These are phyloP conservation scores for Watsonalla binaria DNA, from an alignment of 2,888 invertebrate species.

Conservation along the genomic window DNA sequence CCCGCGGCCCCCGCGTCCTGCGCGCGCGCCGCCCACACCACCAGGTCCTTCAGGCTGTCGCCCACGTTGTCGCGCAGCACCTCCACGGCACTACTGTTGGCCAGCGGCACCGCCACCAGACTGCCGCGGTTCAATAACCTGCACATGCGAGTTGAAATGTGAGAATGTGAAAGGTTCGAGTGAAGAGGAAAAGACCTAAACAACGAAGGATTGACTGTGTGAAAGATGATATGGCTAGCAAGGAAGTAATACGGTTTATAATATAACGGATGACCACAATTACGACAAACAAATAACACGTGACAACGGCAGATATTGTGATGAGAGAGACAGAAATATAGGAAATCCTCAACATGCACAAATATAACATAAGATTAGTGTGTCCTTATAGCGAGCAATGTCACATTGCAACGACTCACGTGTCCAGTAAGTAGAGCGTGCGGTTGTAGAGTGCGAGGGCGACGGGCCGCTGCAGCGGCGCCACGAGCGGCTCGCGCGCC, in stretches of 20 bases:
- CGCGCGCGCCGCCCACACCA: conserved; percentile 53
- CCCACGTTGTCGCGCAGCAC: conserved; percentile 79
- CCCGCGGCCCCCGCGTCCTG: conserved; percentile 51
- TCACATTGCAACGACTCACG: conserved; percentile 78
- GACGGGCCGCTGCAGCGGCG: conserved; percentile 70
- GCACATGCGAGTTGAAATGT: too few species aligned
- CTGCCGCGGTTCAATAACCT: conserved; percentile 76
- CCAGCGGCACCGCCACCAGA: conserved; percentile 80
- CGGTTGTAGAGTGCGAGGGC: conserved; percentile 82
- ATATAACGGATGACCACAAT: too few species aligned
- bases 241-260: too few species aligned
- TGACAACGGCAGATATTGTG: too few species aligned
- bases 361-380: background rate
- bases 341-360: background rate
- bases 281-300: too few species aligned
- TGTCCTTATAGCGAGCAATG: background rate
- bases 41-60: conserved; percentile 84
- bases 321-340: too few species aligned
- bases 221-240: too few species aligned
- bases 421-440: conserved; percentile 88
- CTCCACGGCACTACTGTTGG: conserved; percentile 76
- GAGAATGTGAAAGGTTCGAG: too few species aligned
- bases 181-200: too few species aligned
- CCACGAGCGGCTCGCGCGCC: conserved; percentile 73
- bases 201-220: too few species aligned